A percentile compares a stretch with the other conserved stretches of the same genome.
These are phyloP conservation scores for Haplochromis vanheusdeni DNA, from an alignment of 2,113 vertebrate genomes.

Conservation along the genomic window DNA sequence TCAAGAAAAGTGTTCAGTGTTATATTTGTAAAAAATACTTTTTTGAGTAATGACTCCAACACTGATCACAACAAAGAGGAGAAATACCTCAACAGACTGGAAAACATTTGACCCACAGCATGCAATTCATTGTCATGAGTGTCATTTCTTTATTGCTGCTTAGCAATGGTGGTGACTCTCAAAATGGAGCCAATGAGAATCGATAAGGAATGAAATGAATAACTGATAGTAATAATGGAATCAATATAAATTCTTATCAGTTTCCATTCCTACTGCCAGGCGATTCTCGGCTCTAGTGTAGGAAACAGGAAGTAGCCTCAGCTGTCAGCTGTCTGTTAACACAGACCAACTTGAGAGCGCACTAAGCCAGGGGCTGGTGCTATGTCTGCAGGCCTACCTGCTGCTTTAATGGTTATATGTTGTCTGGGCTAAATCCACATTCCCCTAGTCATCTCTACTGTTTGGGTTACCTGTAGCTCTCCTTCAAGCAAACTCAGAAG, in stretches of 20 bases:
- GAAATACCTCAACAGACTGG: background rate
- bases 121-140: background rate
- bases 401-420: background rate
- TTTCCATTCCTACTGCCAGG: background rate
- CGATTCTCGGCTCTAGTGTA: background rate
- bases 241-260: background rate
- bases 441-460: background rate
- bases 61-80: background rate
- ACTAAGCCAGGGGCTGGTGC: background rate
- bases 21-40: background rate
- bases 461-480: conserved; percentile 85
- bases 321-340: conserved; percentile 41
- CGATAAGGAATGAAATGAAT: background rate
- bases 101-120: background rate
- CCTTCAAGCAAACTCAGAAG: conserved; percentile 95
- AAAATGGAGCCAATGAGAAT: background rate
- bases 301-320: conserved; percentile 32
- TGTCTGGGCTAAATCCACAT: background rate
- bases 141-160: background rate
- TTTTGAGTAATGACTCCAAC: background rate
- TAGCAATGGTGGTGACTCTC: background rate
- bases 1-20: background rate
- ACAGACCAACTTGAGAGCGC: background rate
- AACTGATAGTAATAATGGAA: background rate
- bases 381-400: background rate